Percentiles rank a stretch among this genome's conserved stretches.
Conservation (phyloP, 2,113 vertebrate species). For the Ariopsis seemanni region DNA sequence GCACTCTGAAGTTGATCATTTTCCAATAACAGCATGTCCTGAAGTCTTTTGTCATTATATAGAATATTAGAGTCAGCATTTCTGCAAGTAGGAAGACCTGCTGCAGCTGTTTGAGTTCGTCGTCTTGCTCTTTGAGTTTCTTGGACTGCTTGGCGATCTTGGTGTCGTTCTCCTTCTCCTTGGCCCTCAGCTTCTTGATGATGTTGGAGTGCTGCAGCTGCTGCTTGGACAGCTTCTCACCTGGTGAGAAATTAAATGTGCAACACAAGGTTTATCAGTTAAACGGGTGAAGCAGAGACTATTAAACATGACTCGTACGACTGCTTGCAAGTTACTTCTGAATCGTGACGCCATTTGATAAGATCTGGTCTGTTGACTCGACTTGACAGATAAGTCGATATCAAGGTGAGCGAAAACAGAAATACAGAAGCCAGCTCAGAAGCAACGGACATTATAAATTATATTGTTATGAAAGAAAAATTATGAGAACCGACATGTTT, state of each 20-base stretch:
- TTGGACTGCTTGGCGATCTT: conserved; percentile 81
- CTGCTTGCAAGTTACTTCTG: background rate
- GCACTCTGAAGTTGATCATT: background rate
- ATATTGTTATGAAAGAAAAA: background rate
- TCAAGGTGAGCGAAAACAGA: background rate
- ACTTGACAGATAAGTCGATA: background rate
- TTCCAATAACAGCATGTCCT: background rate
- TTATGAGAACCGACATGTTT: background rate
- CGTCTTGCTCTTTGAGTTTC: conserved; percentile 88
- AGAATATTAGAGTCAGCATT: too few relatives aligned
- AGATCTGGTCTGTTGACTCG: background rate
- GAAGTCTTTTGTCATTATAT: background rate
- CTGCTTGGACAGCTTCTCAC: conserved; percentile 97
- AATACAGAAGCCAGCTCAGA: background rate
- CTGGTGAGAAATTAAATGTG: conserved; percentile 63
- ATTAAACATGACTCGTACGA: background rate
- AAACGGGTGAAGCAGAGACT: background rate
- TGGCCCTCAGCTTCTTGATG: conserved; percentile 94
- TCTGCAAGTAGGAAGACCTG: conserved; percentile 70
- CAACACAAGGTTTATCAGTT: background rate
- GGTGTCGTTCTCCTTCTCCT: conserved; percentile 90
- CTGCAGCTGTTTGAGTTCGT: conserved; percentile 86
- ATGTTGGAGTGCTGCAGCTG: conserved; percentile 95
- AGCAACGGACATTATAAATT: background rate
- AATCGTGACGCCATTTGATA: background rate